Evolutionary conservation across 2,113 vertebrate species (phyloP).

Genomic region (Prionailurus bengalensis): DNA sequence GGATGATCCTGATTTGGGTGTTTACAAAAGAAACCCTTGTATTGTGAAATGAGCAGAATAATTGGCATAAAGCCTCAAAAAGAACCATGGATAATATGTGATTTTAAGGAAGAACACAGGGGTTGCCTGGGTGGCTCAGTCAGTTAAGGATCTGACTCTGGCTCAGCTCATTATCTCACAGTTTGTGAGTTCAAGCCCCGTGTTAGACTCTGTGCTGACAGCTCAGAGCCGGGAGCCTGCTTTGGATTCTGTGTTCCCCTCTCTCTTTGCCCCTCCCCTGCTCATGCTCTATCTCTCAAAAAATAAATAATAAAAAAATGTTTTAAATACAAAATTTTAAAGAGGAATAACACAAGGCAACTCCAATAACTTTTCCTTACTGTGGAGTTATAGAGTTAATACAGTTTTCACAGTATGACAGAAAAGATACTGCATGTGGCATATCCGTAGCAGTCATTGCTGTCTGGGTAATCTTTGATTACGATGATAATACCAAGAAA

Average conservation of each 20-base stretch:
- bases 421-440: conserved; percentile 90
- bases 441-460: conserved; percentile 93
- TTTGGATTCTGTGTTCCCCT: no score
- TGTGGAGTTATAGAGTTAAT: conserved; percentile 90
- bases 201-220: no score
- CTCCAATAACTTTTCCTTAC: conserved; percentile 90
- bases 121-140: no score
- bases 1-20: conserved; percentile 89
- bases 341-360: conserved; percentile 81
- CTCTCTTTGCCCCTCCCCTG: no score
- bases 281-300: no score
- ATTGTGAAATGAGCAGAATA: conserved; percentile 94
- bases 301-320: no score
- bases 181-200: no score
- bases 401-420: conserved; percentile 95
- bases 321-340: no score
- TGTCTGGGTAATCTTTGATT: conserved; percentile 89
- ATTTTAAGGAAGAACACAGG: conserved; percentile 84
- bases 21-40: conserved; percentile 90
- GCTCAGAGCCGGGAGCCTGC: no score
- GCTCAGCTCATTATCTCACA: no score
- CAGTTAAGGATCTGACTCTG: no score
- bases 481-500: background rate
- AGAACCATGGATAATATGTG: conserved; percentile 90
- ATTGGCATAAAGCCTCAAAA: conserved; percentile 93